Evolutionary conservation across 2,113 vertebrate species (phyloP).

Genomic region (Ptilorrhoa leucosticta): DNA sequence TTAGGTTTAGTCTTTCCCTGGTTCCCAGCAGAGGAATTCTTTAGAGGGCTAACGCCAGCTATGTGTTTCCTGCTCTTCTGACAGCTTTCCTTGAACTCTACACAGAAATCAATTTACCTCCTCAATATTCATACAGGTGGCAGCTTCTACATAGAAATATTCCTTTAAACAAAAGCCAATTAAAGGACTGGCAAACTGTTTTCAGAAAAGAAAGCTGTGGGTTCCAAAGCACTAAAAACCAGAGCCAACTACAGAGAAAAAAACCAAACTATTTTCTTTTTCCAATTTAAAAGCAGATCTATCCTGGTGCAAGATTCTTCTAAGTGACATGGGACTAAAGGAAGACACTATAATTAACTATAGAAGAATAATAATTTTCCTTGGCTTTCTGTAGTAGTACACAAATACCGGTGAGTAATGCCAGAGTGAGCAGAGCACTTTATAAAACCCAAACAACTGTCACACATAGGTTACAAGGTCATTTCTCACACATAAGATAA

Average conservation of each 20-base stretch:
- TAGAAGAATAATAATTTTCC: slow-evolving; percentile 69
- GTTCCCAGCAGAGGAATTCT: neutral
- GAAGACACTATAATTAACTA: slow-evolving; percentile 52
- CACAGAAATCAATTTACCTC: slow-evolving; percentile 11
- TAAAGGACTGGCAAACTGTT: neutral
- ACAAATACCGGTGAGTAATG: slow-evolving; percentile 72
- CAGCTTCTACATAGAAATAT: neutral
- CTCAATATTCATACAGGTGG: neutral
- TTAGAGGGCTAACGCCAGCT: neutral
- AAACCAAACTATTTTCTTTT: neutral
- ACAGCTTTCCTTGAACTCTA: slow-evolving; percentile 9
- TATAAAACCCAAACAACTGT: slow-evolving; percentile 76
- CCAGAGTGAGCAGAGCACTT: slow-evolving; percentile 64
- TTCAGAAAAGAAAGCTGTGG: neutral
- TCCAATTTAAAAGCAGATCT: neutral
- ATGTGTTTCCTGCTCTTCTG: neutral
- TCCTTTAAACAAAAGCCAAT: neutral
- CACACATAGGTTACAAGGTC: slow-evolving; percentile 75
- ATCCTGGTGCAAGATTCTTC: neutral
- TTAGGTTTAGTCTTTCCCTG: neutral
- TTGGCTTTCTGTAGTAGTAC: slow-evolving; percentile 45
- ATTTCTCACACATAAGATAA: slow-evolving; percentile 75
- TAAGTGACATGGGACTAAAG: slow-evolving; percentile 45
- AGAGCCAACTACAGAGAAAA: neutral
- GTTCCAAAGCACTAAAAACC: neutral